Conservation (phyloP, 2,113 vertebrate genomes). For the Maccullochella peelii region DNA sequence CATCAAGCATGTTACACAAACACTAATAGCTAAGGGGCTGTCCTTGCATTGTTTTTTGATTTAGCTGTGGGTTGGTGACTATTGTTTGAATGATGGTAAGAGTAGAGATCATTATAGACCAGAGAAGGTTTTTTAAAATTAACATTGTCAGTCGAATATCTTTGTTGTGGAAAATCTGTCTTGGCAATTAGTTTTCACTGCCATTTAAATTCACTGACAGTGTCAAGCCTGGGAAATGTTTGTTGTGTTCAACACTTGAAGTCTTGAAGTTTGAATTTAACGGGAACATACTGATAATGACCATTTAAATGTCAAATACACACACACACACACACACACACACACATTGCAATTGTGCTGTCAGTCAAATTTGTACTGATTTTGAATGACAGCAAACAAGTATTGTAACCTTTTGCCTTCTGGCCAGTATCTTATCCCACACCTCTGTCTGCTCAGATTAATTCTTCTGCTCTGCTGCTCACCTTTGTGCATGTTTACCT, state of each 20-base stretch:
- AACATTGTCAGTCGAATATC: conserved; percentile 10
- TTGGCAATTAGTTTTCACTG: conserved; percentile 7
- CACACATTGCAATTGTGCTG: background rate
- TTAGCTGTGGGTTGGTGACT: background rate
- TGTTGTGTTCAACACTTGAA: conserved; percentile 18
- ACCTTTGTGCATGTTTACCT: background rate
- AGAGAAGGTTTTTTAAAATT: background rate
- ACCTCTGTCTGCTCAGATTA: background rate
- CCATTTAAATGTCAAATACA: conserved; percentile 2
- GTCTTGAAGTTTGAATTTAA: conserved; percentile 23
- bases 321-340: background rate
- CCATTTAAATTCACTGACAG: conserved; percentile 17
- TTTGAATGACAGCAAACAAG: conserved; percentile 2
- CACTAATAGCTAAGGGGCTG: background rate
- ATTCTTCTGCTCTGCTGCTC: background rate
- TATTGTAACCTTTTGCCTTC: background rate
- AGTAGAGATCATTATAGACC: conserved; percentile 19
- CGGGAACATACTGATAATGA: background rate
- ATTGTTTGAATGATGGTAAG: conserved; percentile 4
- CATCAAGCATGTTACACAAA: background rate
- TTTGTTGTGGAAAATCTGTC: conserved; percentile 37
- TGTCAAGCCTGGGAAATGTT: background rate
- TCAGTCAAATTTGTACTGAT: conserved; percentile 1
- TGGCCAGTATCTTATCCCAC: background rate
- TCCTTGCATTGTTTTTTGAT: conserved; percentile 5